Evolutionary conservation across 2,113 vertebrate species (phyloP).

Genomic region (Nanorana parkeri): DNA sequence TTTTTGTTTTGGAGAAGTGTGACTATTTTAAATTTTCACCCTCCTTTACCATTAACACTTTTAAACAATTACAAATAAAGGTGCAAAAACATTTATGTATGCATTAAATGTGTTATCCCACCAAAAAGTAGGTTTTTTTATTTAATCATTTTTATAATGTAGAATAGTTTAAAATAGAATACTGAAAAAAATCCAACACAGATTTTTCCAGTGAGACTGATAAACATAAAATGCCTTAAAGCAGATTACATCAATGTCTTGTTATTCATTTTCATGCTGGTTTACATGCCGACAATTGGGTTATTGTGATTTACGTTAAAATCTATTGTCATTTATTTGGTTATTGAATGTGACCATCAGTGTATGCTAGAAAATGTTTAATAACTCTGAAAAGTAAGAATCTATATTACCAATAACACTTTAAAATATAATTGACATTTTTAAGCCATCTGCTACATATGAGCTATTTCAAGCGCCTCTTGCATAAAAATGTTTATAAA

Average conservation of each 20-base stretch:
- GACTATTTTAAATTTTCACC: no score
- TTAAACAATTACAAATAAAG: no score
- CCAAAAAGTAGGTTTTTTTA: no score
- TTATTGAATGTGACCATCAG: not conserved
- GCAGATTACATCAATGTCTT: not conserved
- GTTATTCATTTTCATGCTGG: not conserved
- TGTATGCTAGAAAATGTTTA: not conserved
- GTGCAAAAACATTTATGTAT: no score
- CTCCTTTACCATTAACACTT: no score
- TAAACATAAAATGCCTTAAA: no score
- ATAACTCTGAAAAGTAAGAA: constrained; percentile 17
- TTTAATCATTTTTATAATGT: no score
- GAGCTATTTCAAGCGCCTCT: not conserved
- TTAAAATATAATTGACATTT: constrained; percentile 24
- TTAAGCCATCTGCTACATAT: constrained; percentile 25
- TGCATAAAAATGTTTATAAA: constrained; percentile 7
- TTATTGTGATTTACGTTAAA: not conserved
- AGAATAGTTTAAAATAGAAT: no score
- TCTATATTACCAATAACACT: constrained; percentile 32
- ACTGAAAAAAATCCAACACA: no score
- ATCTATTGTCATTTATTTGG: not conserved
- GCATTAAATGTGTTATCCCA: no score
- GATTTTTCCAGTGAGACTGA: no score
- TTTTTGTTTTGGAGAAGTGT: no score
- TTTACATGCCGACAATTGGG: not conserved